phyloP scores from a whole-genome alignment of 1,140 invertebrate species.

The Charaxes varanes region DNA sequence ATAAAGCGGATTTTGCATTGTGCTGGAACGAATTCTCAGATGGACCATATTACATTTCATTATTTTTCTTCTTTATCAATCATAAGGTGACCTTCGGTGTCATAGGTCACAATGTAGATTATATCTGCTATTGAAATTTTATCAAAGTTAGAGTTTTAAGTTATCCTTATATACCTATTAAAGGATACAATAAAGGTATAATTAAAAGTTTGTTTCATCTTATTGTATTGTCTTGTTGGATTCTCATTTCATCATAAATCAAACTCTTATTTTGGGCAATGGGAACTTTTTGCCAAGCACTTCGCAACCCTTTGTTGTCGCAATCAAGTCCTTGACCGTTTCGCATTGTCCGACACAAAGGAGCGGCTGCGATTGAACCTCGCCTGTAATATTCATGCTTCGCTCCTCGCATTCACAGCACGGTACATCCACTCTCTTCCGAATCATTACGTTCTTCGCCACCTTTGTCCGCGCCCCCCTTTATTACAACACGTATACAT shows the following conservation, averaged over 20 bases:
- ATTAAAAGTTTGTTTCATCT: background rate
- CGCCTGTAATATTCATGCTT: conserved; percentile 63
- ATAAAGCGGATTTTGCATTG: conserved; percentile 19
- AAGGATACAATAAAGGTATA: too few relatives aligned
- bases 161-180: too few relatives aligned
- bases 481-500: conserved; percentile 54
- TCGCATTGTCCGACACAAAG: conserved; percentile 52
- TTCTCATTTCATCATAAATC: conserved; percentile 9
- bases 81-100: too few relatives aligned
- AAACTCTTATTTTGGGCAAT: conserved; percentile 15
- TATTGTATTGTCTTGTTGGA: background rate
- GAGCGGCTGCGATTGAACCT: conserved; percentile 56
- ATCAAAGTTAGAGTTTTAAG: too few relatives aligned
- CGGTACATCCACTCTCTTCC: conserved; percentile 61
- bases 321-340: conserved; percentile 66
- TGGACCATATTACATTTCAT: background rate
- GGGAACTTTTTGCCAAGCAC: conserved; percentile 30
- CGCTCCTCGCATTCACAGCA: conserved; percentile 56
- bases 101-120: background rate
- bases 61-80: too few relatives aligned
- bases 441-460: conserved; percentile 67
- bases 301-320: conserved; percentile 60
- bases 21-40: conserved; percentile 5
- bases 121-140: too few relatives aligned
- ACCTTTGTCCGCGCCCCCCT: conserved; percentile 54